Evolutionary conservation across 2,888 invertebrate species (phyloP), one percentile per base, ranked within the genome.

Genomic region (Tiliacea aurago): DNA sequence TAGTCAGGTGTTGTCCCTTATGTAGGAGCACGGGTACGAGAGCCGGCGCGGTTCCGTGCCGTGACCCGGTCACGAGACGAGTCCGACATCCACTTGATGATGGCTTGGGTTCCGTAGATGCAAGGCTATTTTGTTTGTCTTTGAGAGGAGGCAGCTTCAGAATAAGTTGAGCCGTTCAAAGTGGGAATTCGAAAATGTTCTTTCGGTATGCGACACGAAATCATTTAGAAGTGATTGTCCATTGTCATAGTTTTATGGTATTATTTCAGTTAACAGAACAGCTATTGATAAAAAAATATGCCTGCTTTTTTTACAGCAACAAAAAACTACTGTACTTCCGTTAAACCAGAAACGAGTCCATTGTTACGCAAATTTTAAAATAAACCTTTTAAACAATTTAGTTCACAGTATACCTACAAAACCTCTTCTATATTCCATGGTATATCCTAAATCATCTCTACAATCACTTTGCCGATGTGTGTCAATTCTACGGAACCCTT

Each of bases 51-150:
- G 94, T 91, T 95, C 95, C 95, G 94, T 90, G 89, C 90, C 86
- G 87, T 94, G 93, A 95, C 94, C 94, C 85, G 94, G 95, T 94
- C 94, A 93, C 82, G 81, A 79, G 75, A 73, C 80, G 89, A 87
- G 92, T 88, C 90, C 91, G 92, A 91, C 89, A 87, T 90, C 80
- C 81, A 87, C 80, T 78, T 69, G 75, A 70, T 76, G 76, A 64
- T 70, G 76, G 55, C 76, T 45, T 55, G 80, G 86, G 85, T 85
- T 83, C 86, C 80, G 77, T 73, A 66, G 9, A 13, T 56, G 56
- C 13, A 23, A 33, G 4, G 18, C 20, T 56, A 9, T 53, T 68
- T 70, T 77, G 18, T 49, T 20, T 62, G 18, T 61, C 5, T 53
- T 2, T 20, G 6, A 13, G 4, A 6, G 3, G 6, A 56, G 6